Evolutionary conservation across 2,113 vertebrate genomes (phyloP).

Genomic region (Forbesichthys papilliferus): DNA sequence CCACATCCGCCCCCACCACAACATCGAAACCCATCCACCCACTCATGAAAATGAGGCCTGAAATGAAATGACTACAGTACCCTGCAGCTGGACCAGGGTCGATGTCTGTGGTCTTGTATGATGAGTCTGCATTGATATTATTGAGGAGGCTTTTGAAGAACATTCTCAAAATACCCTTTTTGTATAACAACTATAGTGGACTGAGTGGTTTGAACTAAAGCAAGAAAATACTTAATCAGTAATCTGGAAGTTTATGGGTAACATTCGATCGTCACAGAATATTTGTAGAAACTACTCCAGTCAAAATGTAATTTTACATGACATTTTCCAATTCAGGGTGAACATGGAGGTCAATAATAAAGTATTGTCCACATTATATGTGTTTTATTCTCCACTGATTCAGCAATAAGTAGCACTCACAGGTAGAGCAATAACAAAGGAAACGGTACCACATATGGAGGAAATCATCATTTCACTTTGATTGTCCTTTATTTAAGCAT

Average conservation of each 20-base stretch:
- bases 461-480: background rate
- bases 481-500: slow-evolving; percentile 6
- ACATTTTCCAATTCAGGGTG: too few relatives aligned
- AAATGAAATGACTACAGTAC: slow-evolving; percentile 47
- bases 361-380: too few relatives aligned
- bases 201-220: background rate
- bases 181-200: background rate
- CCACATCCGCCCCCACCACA: background rate
- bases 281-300: too few relatives aligned
- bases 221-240: too few relatives aligned
- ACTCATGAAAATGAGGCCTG: slow-evolving; percentile 50
- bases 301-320: too few relatives aligned
- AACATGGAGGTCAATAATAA: too few relatives aligned
- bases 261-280: too few relatives aligned
- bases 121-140: slow-evolving; percentile 12
- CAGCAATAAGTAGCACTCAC: background rate
- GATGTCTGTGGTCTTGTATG: slow-evolving; percentile 9
- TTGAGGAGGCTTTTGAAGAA: background rate
- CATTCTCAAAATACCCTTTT: background rate
- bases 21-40: slow-evolving; percentile 23
- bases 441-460: background rate
- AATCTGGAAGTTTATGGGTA: too few relatives aligned
- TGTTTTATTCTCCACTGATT: too few relatives aligned
- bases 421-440: background rate
- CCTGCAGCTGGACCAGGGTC: slow-evolving; percentile 35